Evolutionary conservation across 2,113 vertebrate species (phyloP), one percentile per base, ranked within the genome.

Genomic region (Tylochromis polylepis): DNA sequence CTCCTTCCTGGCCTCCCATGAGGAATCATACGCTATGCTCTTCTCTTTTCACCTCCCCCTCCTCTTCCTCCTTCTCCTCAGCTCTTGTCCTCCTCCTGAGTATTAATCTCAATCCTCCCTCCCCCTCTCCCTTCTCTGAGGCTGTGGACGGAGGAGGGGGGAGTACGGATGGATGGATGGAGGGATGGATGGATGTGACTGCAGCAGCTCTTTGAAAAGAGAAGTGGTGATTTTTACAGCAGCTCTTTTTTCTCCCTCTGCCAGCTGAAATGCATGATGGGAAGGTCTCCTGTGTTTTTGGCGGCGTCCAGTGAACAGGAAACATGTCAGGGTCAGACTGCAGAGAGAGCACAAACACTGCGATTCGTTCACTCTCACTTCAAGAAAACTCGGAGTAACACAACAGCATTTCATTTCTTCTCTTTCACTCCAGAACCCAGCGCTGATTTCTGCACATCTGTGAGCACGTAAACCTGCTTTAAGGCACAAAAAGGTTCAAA

Each of bases 241-340:
- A 2, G 22, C 53, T 43, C 79, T 31, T 51, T 75, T 70, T 59
- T 56, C 75, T 27, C 83, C 29, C 53, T 16, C 29, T 78, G 65
- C 67, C 75, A 88, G 88, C 43, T 84, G 87, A 80, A 91, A 88
- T 94, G 93, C 91, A 94, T 94, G 90, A 78, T 94, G 93, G 90
- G 93, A 92, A 94, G 91, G 93, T 92, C 88, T 93, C 91, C 62
- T 86, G 89, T 89, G 90, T 89, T 38, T 91, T 86, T 8, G 38
- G 49, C 79, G 51, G 78, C 43, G 57, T 90, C 86, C 91, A 92
- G 67, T 90, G 89, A 91, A 90, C 84, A 87, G 91, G 87, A 92
- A 92, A 91, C 88, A 70, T 89, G 89, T 92, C 89, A 67, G 89
- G 84, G 90, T 90, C 88, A 83, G 88, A 80, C 82, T 59, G 82